phyloP scores from a whole-genome alignment of 2,888 invertebrate species.

The Drosophila acutilabella region DNA sequence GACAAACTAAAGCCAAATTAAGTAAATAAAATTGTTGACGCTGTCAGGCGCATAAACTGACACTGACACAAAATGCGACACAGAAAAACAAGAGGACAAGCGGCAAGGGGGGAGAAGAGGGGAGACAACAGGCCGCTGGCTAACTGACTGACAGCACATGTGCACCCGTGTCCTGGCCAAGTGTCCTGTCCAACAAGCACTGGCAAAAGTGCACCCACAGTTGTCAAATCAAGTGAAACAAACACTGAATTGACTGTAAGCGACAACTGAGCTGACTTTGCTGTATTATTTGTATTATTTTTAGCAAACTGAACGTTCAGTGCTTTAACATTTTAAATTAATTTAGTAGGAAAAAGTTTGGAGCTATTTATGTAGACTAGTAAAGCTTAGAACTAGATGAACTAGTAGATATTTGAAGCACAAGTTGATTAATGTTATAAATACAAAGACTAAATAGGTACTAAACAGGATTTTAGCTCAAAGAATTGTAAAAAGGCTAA shows the following conservation, averaged over 20 bases:
- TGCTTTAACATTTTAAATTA: too few relatives aligned
- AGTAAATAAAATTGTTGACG: constrained; percentile 80
- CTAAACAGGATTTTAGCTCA: too few relatives aligned
- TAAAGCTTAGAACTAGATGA: too few relatives aligned
- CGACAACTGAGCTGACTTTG: constrained; percentile 15
- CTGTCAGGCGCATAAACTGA: constrained; percentile 75
- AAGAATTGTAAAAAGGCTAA: neutral
- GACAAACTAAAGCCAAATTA: constrained; percentile 81
- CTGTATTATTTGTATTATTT: too few relatives aligned
- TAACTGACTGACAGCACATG: constrained; percentile 50
- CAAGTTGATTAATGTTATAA: too few relatives aligned
- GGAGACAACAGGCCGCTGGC: constrained; percentile 20
- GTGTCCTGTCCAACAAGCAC: constrained; percentile 14
- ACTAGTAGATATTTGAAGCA: too few relatives aligned
- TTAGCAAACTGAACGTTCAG: too few relatives aligned
- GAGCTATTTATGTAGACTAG: too few relatives aligned
- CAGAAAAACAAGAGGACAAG: neutral
- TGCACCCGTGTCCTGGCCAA: constrained; percentile 16
- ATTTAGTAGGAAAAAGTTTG: too few relatives aligned
- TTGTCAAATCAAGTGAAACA: constrained; percentile 53
- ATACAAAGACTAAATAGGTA: too few relatives aligned
- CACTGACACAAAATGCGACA: constrained; percentile 63
- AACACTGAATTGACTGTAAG: constrained; percentile 44
- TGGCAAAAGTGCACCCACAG: constrained; percentile 37
- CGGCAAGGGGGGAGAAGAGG: neutral